A percentile compares a stretch with the other conserved stretches of the same genome.
phyloP scores from a whole-genome alignment of 1,140 invertebrate species.

The Oncopodura yosiiana region DNA sequence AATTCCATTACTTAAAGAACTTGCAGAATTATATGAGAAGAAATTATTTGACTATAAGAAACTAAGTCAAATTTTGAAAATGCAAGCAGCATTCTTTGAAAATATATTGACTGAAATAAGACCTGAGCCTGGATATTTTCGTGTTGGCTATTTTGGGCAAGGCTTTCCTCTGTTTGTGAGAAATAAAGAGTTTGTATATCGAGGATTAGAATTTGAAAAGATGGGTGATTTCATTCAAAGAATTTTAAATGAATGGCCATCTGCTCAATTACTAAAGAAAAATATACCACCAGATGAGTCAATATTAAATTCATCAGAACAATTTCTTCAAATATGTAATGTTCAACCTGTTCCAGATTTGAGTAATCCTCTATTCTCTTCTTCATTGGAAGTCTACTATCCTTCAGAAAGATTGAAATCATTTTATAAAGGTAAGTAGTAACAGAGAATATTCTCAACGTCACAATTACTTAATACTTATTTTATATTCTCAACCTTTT shows the following conservation, averaged over 20 bases:
- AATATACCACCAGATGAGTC: conserved; percentile 80
- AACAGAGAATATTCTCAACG: too few relatives aligned
- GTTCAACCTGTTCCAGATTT: conserved; percentile 79
- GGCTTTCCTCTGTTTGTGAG: conserved; percentile 88
- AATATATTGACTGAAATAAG: conserved; percentile 77
- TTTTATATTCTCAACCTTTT: conserved; percentile 77
- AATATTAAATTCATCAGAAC: conserved; percentile 68
- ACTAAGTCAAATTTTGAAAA: conserved; percentile 69
- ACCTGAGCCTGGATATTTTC: conserved; percentile 90
- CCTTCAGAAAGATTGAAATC: not conserved
- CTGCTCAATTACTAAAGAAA: conserved; percentile 79
- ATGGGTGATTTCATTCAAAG: conserved; percentile 89
- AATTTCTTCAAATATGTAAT: conserved; percentile 91
- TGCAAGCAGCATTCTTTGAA: conserved; percentile 79
- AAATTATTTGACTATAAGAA: conserved; percentile 83
- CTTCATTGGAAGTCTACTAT: conserved; percentile 26
- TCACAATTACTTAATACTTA: too few relatives aligned
- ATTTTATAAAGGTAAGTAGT: not conserved
- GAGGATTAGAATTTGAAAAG: conserved; percentile 89
- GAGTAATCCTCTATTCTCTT: too few relatives aligned
- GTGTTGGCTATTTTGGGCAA: conserved; percentile 90
- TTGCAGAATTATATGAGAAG: conserved; percentile 78
- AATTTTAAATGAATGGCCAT: conserved; percentile 83
- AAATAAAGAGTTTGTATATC: conserved; percentile 92
- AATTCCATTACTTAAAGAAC: conserved; percentile 82